Evolutionary conservation across 2,797 vertebrate species (phyloP).

Genomic region (Gephyroberyx darwinii): DNA sequence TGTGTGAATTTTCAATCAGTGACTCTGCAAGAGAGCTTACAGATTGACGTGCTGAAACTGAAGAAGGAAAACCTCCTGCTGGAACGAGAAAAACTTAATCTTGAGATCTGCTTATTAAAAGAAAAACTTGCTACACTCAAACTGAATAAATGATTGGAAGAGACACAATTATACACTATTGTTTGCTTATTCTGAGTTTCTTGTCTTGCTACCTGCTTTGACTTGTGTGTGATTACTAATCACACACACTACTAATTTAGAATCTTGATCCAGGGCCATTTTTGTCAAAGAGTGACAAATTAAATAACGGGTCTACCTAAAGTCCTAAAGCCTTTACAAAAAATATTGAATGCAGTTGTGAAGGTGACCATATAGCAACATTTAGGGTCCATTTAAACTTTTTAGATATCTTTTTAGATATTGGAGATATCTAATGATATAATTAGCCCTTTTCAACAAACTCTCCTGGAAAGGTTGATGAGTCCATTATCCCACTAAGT

Average conservation of each 20-base stretch:
- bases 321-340: no score
- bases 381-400: no score
- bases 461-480: no score
- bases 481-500: no score
- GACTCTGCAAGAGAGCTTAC: slow-evolving; percentile 15
- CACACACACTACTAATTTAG: not conserved
- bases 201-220: not conserved
- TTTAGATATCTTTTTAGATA: no score
- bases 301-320: no score
- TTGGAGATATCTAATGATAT: no score
- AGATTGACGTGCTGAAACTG: slow-evolving; percentile 55
- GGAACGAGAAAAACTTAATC: slow-evolving; percentile 62
- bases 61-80: slow-evolving; percentile 66
- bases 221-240: not conserved
- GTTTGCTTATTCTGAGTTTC: slow-evolving; percentile 38
- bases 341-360: no score
- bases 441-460: no score
- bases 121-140: slow-evolving; percentile 14
- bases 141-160: slow-evolving; percentile 1
- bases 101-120: slow-evolving; percentile 62
- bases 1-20: slow-evolving; percentile 30
- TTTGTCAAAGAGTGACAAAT: no score
- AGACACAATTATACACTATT: not conserved
- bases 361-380: no score
- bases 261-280: no score